Evolutionary conservation across 2,888 invertebrate genomes (phyloP).

Genomic region (Phaonia tiefii): DNA sequence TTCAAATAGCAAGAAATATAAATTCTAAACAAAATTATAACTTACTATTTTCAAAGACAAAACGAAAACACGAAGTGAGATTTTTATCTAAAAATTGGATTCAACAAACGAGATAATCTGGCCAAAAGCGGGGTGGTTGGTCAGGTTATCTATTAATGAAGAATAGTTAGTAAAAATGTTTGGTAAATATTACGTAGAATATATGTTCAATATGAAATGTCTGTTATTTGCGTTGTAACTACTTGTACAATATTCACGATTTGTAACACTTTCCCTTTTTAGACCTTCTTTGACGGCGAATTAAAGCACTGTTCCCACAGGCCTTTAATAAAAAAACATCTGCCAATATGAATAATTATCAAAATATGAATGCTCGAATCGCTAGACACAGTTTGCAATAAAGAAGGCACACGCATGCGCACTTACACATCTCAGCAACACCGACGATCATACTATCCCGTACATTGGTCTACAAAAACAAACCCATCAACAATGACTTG

Average conservation of each 20-base stretch:
- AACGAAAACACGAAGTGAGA: too few species aligned
- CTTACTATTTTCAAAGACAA: too few species aligned
- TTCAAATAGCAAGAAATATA: too few species aligned
- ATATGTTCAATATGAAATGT: too few species aligned
- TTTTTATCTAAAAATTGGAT: too few species aligned
- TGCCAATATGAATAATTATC: slow-evolving; percentile 64
- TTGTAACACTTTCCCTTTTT: slow-evolving; percentile 17
- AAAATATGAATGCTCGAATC: slow-evolving; percentile 44
- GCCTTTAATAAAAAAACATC: slow-evolving; percentile 25
- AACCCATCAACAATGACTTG: slow-evolving; percentile 11
- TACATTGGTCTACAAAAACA: slow-evolving; percentile 31
- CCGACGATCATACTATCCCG: not conserved
- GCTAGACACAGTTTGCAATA: slow-evolving; percentile 18
- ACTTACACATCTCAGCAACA: not conserved
- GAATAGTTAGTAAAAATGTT: not conserved
- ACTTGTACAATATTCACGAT: too few species aligned
- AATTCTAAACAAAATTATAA: too few species aligned
- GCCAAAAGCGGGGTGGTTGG: too few species aligned
- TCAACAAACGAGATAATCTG: too few species aligned
- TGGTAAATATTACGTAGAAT: not conserved
- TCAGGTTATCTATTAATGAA: too few species aligned
- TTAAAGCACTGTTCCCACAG: too few species aligned
- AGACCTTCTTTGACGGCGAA: not conserved
- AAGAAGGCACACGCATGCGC: slow-evolving; percentile 35
- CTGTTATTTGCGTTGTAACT: too few species aligned